Percentiles rank a stretch among this genome's conserved stretches.
Evolutionary conservation across 2,113 vertebrate genomes (phyloP).

Genomic region (Etheostoma spectabile): DNA sequence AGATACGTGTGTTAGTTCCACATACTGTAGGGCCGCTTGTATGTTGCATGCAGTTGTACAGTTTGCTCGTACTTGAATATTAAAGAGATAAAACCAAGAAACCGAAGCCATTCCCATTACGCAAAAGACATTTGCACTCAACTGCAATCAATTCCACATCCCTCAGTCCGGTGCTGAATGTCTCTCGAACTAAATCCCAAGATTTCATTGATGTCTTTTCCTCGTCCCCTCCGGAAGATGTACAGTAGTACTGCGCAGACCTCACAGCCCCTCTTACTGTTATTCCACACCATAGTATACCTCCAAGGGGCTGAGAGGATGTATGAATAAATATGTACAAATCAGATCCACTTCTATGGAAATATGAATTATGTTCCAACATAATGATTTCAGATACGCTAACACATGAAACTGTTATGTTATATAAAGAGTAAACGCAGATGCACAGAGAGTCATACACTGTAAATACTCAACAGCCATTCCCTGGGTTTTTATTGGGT

Average conservation of each 20-base stretch:
- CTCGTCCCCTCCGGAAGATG: constrained; percentile 89
- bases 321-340: constrained; percentile 89
- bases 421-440: constrained; percentile 67
- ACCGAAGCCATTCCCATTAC: constrained; percentile 97
- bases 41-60: constrained; percentile 99
- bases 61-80: constrained; percentile 98
- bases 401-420: constrained; percentile 51
- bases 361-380: constrained; percentile 74
- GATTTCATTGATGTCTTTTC: constrained; percentile 81
- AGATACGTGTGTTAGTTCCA: constrained; percentile 95
- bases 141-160: constrained; percentile 86
- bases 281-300: constrained; percentile 89
- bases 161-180: constrained; percentile 91
- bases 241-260: constrained; percentile 92
- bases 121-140: constrained; percentile 87
- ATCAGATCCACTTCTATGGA: constrained; percentile 80
- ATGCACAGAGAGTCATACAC: constrained; percentile 68
- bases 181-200: constrained; percentile 85
- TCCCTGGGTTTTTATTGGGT: constrained; percentile 87
- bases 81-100: constrained; percentile 95
- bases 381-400: constrained; percentile 68
- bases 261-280: constrained; percentile 82
- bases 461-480: constrained; percentile 90
- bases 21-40: constrained; percentile 95
- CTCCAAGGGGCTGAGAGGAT: constrained; percentile 90